phyloP scores from a whole-genome alignment of 2,888 invertebrate genomes.

The Empis livida region DNA sequence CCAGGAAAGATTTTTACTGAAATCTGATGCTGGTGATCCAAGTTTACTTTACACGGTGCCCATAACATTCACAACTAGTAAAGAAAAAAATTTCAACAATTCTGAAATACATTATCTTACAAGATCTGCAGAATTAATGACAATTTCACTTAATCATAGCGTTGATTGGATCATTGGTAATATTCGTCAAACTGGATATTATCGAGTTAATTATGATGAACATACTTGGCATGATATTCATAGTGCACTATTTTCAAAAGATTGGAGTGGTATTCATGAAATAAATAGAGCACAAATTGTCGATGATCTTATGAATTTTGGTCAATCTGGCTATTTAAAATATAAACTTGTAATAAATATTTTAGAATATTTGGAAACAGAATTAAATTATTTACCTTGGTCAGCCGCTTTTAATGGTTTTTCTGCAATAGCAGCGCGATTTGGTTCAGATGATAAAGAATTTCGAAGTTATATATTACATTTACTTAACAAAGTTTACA shows the following conservation, averaged over 20 bases:
- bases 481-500: constrained; percentile 38
- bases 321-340: constrained; percentile 47
- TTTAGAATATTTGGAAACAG: constrained; percentile 52
- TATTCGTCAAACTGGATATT: constrained; percentile 35
- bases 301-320: constrained; percentile 65
- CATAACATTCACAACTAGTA: constrained; percentile 25
- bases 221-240: constrained; percentile 44
- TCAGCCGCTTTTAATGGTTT: constrained; percentile 44
- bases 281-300: constrained; percentile 66
- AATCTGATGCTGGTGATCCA: constrained; percentile 16
- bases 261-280: constrained; percentile 42
- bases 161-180: constrained; percentile 27
- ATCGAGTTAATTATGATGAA: constrained; percentile 56
- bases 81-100: constrained; percentile 16
- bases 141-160: background rate
- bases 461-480: constrained; percentile 35
- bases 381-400: constrained; percentile 70
- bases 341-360: constrained; percentile 53
- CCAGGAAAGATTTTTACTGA: constrained; percentile 29
- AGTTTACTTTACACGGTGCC: constrained; percentile 24
- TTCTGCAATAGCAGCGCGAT: constrained; percentile 26
- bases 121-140: constrained; percentile 15
- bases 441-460: constrained; percentile 20
- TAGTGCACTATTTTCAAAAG: constrained; percentile 29
- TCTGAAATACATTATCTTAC: constrained; percentile 9